These are phyloP conservation scores for Mus caroli DNA, from an alignment of 2,797 vertebrate genomes.

Conservation along the genomic window DNA sequence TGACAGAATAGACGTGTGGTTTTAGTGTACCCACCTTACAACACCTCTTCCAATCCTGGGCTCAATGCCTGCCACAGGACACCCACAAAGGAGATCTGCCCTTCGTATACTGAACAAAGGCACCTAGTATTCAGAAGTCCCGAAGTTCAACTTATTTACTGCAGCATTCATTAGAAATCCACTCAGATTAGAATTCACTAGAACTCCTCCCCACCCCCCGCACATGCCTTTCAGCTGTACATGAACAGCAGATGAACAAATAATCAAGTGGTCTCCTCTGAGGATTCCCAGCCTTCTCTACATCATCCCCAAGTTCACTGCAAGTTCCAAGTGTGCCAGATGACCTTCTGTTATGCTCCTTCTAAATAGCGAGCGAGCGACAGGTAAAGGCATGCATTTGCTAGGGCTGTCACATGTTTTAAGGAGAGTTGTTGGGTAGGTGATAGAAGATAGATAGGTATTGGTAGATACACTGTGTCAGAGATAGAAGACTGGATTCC, in stretches of 20 bases:
- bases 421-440: not conserved
- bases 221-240: not conserved
- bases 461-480: not conserved
- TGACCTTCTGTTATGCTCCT: not conserved
- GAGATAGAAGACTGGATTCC: not conserved
- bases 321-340: not conserved
- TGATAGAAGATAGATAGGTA: not conserved
- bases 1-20: not conserved
- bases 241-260: not conserved
- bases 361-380: not conserved
- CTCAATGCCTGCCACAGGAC: not conserved
- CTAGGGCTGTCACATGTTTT: not conserved
- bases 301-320: not conserved
- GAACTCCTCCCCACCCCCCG: not conserved
- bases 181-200: conserved; percentile 26
- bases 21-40: not conserved
- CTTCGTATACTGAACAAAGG: not conserved
- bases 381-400: not conserved
- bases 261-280: not conserved
- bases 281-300: not conserved
- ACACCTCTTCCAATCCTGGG: not conserved
- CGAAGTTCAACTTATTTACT: not conserved
- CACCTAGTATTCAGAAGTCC: not conserved
- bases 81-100: not conserved
- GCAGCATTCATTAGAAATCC: not conserved